Evolutionary conservation across 2,113 vertebrate species (phyloP).

Genomic region (Athene noctua): DNA sequence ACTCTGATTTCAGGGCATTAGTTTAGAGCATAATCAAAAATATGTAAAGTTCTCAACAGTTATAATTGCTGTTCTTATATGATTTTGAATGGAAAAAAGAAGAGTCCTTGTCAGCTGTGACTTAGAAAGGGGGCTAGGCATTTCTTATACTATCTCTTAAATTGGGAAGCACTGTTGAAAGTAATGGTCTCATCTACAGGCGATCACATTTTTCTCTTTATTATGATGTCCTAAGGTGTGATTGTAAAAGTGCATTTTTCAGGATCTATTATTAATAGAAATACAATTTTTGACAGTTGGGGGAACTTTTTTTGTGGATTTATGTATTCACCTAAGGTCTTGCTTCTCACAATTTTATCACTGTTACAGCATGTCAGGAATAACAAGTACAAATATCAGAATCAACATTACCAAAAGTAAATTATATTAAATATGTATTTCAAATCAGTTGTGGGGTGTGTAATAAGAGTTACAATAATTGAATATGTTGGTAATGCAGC

Average conservation of each 20-base stretch:
- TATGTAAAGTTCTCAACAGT: neutral
- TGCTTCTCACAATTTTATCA: neutral
- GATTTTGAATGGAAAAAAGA: neutral
- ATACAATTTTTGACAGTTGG: neutral
- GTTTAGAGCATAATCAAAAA: neutral
- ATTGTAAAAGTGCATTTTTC: neutral
- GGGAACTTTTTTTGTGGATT: neutral
- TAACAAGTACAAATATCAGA: neutral
- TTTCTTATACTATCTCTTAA: neutral
- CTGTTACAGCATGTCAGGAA: neutral
- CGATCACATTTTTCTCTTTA: neutral
- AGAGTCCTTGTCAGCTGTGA: neutral
- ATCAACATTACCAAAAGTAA: neutral
- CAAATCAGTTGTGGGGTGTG: neutral
- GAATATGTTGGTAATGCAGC: neutral
- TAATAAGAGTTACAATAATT: neutral
- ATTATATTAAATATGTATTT: neutral
- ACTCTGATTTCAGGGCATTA: neutral
- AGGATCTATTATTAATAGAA: neutral
- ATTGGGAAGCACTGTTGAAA: neutral
- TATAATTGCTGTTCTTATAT: neutral
- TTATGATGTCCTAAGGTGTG: neutral
- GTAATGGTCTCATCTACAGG: neutral
- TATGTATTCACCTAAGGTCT: neutral
- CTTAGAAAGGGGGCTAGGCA: neutral